phyloP scores from a whole-genome alignment of 1,140 invertebrate species.

The Brachionus manjavacas region DNA sequence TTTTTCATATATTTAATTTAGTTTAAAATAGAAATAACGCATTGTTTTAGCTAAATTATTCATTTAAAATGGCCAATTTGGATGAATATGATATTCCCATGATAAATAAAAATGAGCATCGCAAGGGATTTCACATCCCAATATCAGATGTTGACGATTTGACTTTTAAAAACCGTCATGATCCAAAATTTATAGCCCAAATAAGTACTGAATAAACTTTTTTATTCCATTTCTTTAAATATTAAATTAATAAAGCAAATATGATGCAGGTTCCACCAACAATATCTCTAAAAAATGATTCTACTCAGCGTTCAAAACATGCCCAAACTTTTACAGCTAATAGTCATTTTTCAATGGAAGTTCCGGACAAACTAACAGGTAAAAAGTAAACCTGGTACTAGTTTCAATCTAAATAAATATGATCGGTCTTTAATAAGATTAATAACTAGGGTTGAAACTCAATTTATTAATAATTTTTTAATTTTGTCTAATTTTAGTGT shows the following conservation, averaged over 20 bases:
- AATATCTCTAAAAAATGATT: conserved; percentile 6
- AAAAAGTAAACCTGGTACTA: neutral
- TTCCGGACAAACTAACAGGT: conserved; percentile 39
- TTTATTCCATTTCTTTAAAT: neutral
- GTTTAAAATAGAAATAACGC: neutral
- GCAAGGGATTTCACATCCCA: neutral
- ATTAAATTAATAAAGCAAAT: neutral
- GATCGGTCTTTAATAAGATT: neutral
- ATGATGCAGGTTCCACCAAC: conserved; percentile 34
- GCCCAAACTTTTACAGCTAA: neutral
- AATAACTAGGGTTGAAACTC: neutral
- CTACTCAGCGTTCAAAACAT: neutral
- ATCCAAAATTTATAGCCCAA: conserved; percentile 17
- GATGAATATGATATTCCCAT: neutral
- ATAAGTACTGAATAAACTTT: neutral
- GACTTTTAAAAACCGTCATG: conserved; percentile 22
- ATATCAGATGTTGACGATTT: conserved; percentile 31
- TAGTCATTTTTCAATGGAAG: neutral
- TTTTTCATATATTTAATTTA: neutral
- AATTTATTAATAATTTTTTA: neutral
- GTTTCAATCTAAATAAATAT: conserved; percentile 1
- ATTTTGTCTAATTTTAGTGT: neutral
- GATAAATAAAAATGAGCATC: neutral
- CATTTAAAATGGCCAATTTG: neutral
- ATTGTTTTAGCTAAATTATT: neutral